Evolutionary conservation across 2,888 invertebrate species (phyloP), one percentile per base, ranked within the genome.

Genomic region (Trissolcus brochymenae): DNA sequence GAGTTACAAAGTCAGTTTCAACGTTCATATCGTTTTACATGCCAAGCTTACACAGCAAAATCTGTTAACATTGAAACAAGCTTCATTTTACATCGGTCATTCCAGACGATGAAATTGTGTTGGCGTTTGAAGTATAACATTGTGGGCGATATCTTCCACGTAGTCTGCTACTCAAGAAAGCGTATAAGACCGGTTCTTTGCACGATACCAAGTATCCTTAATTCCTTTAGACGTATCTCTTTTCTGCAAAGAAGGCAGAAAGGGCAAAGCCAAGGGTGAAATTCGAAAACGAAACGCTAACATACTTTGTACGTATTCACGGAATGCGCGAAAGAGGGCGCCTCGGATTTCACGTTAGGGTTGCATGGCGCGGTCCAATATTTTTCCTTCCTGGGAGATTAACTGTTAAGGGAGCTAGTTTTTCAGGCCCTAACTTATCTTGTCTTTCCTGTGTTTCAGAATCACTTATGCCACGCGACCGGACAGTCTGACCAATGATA

Each of bases 381-480:
- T 35, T 35, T 35, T 35, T 11, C 9, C 82, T 84, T 84, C 84
- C 82, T 79, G 82, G 82, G 79, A 85, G 84, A 85, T 85, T 85
- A 84, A 85, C 85, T 83, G 82, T 84, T 83, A 70, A 70, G 62
- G 74, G 66, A 67, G 70, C 60, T 74, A 54, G 62, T 79, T 29
- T 29, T 29, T 29, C 29, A 29, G 46, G 19, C 59, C 65, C 35
- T 1, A n/a, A 65, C 65, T 72, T 53, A 67, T 73, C 60, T 59
- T 19, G 62, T 61, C 54, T 14, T 60, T 76, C 62, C 62, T 79
- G 70, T 79, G 74, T 79, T 79, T 40, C 74, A 79, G 79, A 72
- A 77, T 71, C 76, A 64, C 74, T 74, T 74, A 73, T 74, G 76
- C 73, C 76, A 57, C 67, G 71, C 59, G 61, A 72, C 66, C 50